A percentile compares a stretch with the other conserved stretches of the same genome.
Conservation (phyloP, 53 echinoderm and acorn worm species). For the Temnopleurus reevesii region DNA sequence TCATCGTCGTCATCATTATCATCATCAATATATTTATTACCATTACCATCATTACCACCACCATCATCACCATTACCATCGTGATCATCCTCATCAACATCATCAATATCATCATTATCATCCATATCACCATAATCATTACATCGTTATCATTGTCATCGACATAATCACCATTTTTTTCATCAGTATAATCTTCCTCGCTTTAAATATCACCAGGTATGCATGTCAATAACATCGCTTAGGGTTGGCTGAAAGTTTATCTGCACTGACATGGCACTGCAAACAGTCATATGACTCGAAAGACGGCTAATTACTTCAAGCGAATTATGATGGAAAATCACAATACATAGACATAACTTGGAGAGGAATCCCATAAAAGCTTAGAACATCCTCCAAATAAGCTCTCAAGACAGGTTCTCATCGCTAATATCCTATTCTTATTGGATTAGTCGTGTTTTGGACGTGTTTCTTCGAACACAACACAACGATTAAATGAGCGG, state of each 20-base stretch:
- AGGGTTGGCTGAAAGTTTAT: no score
- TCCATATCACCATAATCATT: no score
- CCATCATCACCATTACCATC: neutral
- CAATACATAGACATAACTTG: neutral
- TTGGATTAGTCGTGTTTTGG: conserved; percentile 22
- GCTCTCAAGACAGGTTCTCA: neutral
- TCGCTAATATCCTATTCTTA: neutral
- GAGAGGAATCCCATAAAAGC: conserved; percentile 24
- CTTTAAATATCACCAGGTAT: no score
- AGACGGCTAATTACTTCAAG: neutral
- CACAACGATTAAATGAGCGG: neutral
- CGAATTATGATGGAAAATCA: conserved; percentile 27
- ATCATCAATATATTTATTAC: neutral
- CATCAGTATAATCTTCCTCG: no score
- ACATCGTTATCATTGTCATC: no score
- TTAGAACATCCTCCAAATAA: neutral
- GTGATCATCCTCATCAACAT: no score
- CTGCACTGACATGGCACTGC: no score
- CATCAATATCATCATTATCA: no score
- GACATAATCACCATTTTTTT: no score
- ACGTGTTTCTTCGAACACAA: neutral
- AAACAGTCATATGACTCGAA: neutral
- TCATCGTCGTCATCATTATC: conserved; percentile 27
- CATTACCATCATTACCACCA: conserved; percentile 21
- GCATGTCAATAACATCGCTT: no score